Evolutionary conservation across 2,888 invertebrate species (phyloP), one percentile per base, ranked within the genome.

Genomic region (Leucophora obtusa): DNA sequence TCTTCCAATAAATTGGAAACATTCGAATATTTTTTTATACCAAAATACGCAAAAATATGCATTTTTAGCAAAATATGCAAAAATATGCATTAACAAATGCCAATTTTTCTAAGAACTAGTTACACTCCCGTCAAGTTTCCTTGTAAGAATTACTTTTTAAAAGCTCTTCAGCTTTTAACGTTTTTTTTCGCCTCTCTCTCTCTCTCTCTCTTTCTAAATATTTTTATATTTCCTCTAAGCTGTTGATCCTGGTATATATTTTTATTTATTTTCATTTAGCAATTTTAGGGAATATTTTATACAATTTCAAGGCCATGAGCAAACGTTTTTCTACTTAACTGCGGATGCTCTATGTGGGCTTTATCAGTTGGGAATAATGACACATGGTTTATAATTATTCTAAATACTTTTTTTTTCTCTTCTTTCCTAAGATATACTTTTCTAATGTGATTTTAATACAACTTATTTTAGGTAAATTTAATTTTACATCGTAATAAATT

Each of bases 401-500:
- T n/a, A n/a, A n/a, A 14, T 43, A 14, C 14, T 43, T 43, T 43
- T 43, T 43, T 43, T 11, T 35, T 35, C 1, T 35, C 2, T 35
- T 35, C 7, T 35, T 35, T 35, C 35, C 35, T 9, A 35, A 35
- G 7, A 5, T 9, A 35, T 35, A 35, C 9, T 35, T 53, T 35
- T 17, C n/a, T 51, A 53, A 65, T 65, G 18, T 65, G 51, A 24
- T 24, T 24, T 24, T 65, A 53, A 65, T 65, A 1, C 5, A 2
- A 62, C n/a, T 50, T 63, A 17, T 8, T 14, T 14, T 21, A 17
- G 4, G 50, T 10, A 65, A 65, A 51, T 51, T 65, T 14, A 53
- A 53, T 38, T 66, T 54, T 66, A n/a, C 10, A n/a, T 7, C 35
- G 65, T 54, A 54, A 66, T 66, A 54, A 21, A n/a, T 54, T 38